A percentile compares a stretch with the other conserved stretches of the same genome.
phyloP scores from a whole-genome alignment of 2,113 vertebrate genomes.

The Macrotis lagotis region DNA sequence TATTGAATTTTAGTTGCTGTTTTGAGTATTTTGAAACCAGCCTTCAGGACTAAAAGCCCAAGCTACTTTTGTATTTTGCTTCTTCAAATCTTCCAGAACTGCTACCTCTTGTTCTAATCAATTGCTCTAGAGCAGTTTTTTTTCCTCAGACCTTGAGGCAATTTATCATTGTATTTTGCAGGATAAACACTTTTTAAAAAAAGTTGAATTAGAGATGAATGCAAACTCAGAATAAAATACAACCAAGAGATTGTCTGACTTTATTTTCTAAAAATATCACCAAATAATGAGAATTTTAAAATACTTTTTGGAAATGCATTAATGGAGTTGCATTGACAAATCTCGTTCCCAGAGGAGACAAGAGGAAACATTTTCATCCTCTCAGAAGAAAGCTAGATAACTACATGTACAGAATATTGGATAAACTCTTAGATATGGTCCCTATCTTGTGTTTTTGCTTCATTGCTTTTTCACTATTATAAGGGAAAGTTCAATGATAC shows the following conservation, averaged over 20 bases:
- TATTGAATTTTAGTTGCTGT: neutral
- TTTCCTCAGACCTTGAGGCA: neutral
- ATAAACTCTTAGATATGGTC: neutral
- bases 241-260: neutral
- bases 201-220: neutral
- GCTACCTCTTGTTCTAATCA: neutral
- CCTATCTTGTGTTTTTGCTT: neutral
- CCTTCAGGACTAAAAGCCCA: slow-evolving; percentile 31
- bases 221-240: neutral
- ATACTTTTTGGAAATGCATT: neutral
- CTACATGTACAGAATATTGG: neutral
- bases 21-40: neutral
- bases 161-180: neutral
- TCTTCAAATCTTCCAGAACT: slow-evolving; percentile 3
- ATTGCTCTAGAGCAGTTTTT: neutral
- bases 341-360: neutral
- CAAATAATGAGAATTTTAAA: neutral
- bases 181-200: neutral
- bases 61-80: neutral
- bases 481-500: neutral
- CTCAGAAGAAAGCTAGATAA: neutral
- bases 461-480: neutral
- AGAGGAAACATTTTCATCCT: neutral
- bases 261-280: neutral
- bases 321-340: neutral